phyloP scores from a whole-genome alignment of 2,888 invertebrate species.

The Drosophila prostipennis region DNA sequence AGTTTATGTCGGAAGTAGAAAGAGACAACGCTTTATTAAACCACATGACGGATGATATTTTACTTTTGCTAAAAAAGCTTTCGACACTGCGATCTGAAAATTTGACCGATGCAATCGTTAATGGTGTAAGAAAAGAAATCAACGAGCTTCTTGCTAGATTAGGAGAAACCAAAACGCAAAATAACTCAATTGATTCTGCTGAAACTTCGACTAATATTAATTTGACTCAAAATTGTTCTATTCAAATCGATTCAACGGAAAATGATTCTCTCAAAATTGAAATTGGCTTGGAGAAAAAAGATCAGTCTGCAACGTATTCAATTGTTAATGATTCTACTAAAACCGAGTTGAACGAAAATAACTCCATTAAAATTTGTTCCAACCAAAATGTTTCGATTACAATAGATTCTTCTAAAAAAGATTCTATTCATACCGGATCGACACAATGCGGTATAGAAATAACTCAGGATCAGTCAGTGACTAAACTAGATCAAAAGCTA shows the following conservation, averaged over 20 bases:
- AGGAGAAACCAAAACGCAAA: not conserved
- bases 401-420: too few relatives aligned
- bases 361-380: too few relatives aligned
- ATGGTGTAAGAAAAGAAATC: not conserved
- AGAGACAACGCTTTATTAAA: not conserved
- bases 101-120: not conserved
- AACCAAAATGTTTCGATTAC: too few relatives aligned
- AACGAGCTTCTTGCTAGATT: not conserved
- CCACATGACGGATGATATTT: not conserved
- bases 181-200: not conserved
- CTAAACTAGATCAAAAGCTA: too few relatives aligned
- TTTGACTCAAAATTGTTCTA: not conserved
- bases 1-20: not conserved
- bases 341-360: too few relatives aligned
- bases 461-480: too few relatives aligned
- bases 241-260: not conserved
- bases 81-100: not conserved
- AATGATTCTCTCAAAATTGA: not conserved
- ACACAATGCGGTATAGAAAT: too few relatives aligned
- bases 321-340: too few relatives aligned
- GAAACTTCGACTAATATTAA: not conserved
- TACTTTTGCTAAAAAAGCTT: not conserved
- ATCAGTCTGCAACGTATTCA: not conserved
- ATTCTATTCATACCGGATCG: not conserved
- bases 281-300: not conserved